Evolutionary conservation across 1,140 invertebrate species (phyloP), one percentile per base, ranked within the genome.

Genomic region (Leguminivora glycinivorella): DNA sequence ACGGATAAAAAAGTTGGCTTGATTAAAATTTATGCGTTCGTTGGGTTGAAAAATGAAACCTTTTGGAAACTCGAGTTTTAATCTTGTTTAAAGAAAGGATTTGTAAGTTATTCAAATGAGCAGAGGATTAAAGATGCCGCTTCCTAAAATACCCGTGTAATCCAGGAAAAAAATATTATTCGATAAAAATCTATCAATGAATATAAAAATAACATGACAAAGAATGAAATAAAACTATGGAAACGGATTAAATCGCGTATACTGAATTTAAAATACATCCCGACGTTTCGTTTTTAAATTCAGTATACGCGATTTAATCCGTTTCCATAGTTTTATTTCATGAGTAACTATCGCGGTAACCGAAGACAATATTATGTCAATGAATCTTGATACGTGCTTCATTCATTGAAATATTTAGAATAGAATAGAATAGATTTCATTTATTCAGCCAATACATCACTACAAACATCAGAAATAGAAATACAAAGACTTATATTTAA

Each of bases 1-100:
- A 31, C 17, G 25, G 58, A 63, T 63, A 63, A 63, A 63, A 7
- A 63, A 63, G 31, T 63, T 7, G 58, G 19, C 26, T 63, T 63
- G 58, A 34, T 63, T 63, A 63, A 34, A 63, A 63, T 29, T 34
- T 34, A 34, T 26, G 24, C 56, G 56, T 25, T 9, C 12, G 25
- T 52, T 52, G 47, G 19, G 47, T 52, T 52, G 19, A 52, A 22
- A 22, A 52, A 52, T 2, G 38, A 47, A 17, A 5, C 19, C 0
- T 47, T 47, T 19, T 17, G 14, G 43, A 17, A 17, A 22, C 19
- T 52, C 22, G 17, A 52, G 5, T 52, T 52, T 52, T 52, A 52
- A 52, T 52, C 47, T 22, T 52, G n/a, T 52, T 52, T 19, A 52
- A 22, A 19, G 19, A 22, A 22, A 52, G 47, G 47, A 52, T 52